phyloP scores from a whole-genome alignment of 2,797 vertebrate species.

The Coregonus sp. region DNA sequence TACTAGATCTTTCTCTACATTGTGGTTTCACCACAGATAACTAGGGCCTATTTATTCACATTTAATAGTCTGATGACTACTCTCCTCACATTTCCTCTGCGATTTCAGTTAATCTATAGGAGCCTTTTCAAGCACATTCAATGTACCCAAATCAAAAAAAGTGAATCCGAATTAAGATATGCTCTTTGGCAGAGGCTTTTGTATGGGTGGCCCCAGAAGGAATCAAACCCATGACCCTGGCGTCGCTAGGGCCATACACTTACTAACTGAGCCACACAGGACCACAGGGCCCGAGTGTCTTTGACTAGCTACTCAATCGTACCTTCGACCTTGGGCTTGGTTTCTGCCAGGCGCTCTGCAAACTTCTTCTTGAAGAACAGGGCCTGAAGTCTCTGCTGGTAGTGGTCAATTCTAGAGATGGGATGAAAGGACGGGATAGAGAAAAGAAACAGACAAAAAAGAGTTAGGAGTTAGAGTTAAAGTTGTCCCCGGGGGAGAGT shows the following conservation, averaged over 20 bases:
- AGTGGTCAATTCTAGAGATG: constrained; percentile 88
- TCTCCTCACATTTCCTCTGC: too few relatives aligned
- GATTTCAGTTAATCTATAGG: too few relatives aligned
- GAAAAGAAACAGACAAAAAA: background rate
- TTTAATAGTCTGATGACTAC: too few relatives aligned
- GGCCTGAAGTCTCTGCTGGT: constrained; percentile 93
- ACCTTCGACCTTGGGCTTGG: constrained; percentile 98
- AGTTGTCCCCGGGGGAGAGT: constrained; percentile 31
- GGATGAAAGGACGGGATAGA: background rate
- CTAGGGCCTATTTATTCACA: too few relatives aligned
- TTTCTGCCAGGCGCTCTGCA: constrained; percentile 94
- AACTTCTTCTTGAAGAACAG: constrained; percentile 99
- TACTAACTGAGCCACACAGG: too few relatives aligned
- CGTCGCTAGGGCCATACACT: background rate
- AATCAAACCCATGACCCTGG: background rate
- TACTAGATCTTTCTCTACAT: too few relatives aligned
- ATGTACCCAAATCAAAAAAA: too few relatives aligned
- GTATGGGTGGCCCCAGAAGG: background rate
- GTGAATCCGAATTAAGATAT: too few relatives aligned
- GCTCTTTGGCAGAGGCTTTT: background rate
- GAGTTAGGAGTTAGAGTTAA: constrained; percentile 4
- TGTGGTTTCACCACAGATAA: too few relatives aligned
- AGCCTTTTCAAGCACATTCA: too few relatives aligned
- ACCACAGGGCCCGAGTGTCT: too few relatives aligned
- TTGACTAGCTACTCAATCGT: background rate